Evolutionary conservation across 2,888 invertebrate genomes (phyloP).

Genomic region (Pandemis corylana): DNA sequence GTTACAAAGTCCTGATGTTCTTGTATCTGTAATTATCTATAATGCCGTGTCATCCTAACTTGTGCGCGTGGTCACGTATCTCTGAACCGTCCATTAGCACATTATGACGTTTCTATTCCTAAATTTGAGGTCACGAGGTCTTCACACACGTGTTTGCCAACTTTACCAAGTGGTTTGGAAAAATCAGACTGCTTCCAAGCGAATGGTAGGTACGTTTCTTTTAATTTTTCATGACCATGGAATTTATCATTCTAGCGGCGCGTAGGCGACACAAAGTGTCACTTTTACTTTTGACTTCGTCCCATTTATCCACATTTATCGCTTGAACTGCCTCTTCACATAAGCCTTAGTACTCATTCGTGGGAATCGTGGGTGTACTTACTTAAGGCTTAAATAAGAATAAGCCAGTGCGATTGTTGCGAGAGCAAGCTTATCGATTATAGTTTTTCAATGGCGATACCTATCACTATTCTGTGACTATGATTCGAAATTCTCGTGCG

Average conservation of each 20-base stretch:
- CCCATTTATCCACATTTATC: background rate
- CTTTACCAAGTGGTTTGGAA: background rate
- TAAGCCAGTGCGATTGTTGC: no score
- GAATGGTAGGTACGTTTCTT: background rate
- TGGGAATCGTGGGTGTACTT: no score
- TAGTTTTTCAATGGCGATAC: background rate
- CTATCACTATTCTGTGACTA: background rate
- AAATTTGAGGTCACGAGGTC: background rate
- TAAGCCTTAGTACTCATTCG: background rate
- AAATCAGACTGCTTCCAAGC: background rate
- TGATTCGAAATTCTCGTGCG: background rate
- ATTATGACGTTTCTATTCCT: background rate
- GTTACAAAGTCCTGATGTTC: background rate
- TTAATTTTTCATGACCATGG: background rate
- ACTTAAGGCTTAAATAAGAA: no score
- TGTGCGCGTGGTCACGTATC: background rate
- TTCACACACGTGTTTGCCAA: background rate
- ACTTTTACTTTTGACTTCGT: background rate
- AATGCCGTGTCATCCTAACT: background rate
- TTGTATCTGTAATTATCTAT: background rate
- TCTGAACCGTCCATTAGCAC: background rate
- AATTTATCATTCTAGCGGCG: background rate
- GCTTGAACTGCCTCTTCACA: background rate
- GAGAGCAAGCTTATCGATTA: no score
- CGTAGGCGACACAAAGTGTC: background rate